Base-by-base conservation (phyloP, 2,888 invertebrate genomes). In the Polydrusus pterygomalis region DNA sequence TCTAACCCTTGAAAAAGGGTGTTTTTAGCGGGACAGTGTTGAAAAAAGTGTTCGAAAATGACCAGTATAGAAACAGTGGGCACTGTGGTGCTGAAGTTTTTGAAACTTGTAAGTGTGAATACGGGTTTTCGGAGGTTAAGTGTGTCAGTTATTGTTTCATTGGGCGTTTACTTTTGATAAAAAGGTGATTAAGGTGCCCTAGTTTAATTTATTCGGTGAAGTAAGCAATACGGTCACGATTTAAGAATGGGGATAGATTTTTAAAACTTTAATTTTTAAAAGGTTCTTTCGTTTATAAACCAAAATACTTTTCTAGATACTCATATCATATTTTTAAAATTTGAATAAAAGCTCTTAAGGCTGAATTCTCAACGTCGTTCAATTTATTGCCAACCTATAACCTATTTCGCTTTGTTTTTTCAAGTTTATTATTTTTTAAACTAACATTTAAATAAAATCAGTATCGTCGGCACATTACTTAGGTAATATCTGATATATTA, bases 61-160 rank as follows among this genome's bases (percentile, higher is more conserved):
- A 94, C 94, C 86, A 93, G 94, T 79, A 90, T 95, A 75, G 93
- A 94, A 86, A 95, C 94, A 58, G 93, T 96, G 81, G 95, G 93
- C 79, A 92, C 94, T 73, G 92, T 96, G 77, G 92, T 94, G 87
- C 91, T 96, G 84, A 96, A 96, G 90, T 88, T 93, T 75, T 89
- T 95, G 74, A 96, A 96, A 90, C 88, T 96, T 91, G 96, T 96
- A 89, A 93, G 93, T 90, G 85, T 54, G n/a, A n/a, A n/a, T n/a
- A n/a, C n/a, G n/a, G 49, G 34, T 18, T 69, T n/a, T 60, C 18
- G 11, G 18, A 51, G 5, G 20, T 54, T 62, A 63, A 15, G 43
- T 8, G 74, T 40, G 20, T 8, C 38, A 9, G 17, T 71, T 45
- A 71, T 10, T 74, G 54, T 43, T 68, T 63, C 15, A 30, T n/a